phyloP scores from a whole-genome alignment of 2,797 vertebrate species.

The Malurus leucopterus region DNA sequence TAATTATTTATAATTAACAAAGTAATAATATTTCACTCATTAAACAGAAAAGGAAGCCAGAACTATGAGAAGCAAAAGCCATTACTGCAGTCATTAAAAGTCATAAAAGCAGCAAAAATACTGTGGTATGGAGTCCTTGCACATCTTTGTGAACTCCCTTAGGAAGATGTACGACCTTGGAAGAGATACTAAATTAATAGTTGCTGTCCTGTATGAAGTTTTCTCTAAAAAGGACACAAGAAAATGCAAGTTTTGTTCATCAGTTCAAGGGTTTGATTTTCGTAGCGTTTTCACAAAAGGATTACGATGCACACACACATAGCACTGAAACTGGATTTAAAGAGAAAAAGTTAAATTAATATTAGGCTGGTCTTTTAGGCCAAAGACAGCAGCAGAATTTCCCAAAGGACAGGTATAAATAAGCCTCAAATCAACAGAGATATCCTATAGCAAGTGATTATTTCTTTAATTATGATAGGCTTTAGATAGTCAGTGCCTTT shows the following conservation, averaged over 20 bases:
- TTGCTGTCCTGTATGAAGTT: background rate
- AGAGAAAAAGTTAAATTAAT: constrained; percentile 36
- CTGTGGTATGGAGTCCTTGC: background rate
- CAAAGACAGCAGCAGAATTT: constrained; percentile 22
- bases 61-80: background rate
- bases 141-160: constrained; percentile 3
- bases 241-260: background rate
- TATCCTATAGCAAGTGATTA: constrained; percentile 15
- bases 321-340: constrained; percentile 30
- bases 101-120: background rate
- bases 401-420: constrained; percentile 29
- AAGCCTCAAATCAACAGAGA: constrained; percentile 46
- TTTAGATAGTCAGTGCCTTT: constrained; percentile 45
- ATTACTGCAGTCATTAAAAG: background rate
- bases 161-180: background rate
- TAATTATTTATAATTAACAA: constrained; percentile 13
- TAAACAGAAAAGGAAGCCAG: background rate
- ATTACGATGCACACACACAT: background rate
- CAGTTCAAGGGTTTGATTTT: background rate
- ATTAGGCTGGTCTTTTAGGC: constrained; percentile 26
- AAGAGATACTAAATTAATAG: background rate
- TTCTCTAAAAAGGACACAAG: background rate
- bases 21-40: constrained; percentile 16
- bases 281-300: background rate
- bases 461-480: constrained; percentile 27